Base-by-base conservation (phyloP, 1,140 invertebrate species). In the Melitaea cinxia region DNA sequence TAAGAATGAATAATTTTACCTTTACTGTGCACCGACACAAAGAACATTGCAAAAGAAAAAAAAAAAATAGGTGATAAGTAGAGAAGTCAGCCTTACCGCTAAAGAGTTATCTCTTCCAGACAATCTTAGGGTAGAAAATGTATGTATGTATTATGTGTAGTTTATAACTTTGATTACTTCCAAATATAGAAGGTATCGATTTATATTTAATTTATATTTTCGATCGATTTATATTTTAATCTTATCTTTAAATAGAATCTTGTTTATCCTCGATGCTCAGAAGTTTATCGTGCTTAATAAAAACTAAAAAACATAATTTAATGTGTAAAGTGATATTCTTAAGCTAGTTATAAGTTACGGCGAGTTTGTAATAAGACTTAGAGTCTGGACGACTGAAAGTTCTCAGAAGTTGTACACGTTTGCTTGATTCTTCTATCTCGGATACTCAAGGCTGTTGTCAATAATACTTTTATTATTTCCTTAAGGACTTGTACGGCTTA, bases 391-490 rank as follows among this genome's bases (percentile, higher is more conserved):
- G 73, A 73, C 71, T 77, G 65, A 60, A 62, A 81, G 80, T 79
- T 85, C 79, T 70, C 55, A 69, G 65, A 88, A 83, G 70, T 85
- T 83, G 53, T 33, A 53, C 56, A 56, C 63, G 80, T 78, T 83
- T 80, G 80, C 83, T 78, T 80, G 73, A 83, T 83, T 83, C 77
- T 74, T 82, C 76, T 75, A 74, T 78, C 80, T 70, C 53, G 68
- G 75, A 80, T 82, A 84, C 79, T 77, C 73, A 47, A 70, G 54
- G 53, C 28, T 68, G 73, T 72, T 72, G 72, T 66, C 68, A 69
- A 66, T 78, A 77, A 82, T 85, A 83, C 80, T 82, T 88, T 82
- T 86, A 82, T 85, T 86, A 83, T 88, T 80, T 78, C 75, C 72
- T 78, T 72, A 75, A 67, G 57, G 77, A 80, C 69, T 79, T 39